phyloP scores from a whole-genome alignment of 2,797 vertebrate genomes.

The Eremophila alpestris region DNA sequence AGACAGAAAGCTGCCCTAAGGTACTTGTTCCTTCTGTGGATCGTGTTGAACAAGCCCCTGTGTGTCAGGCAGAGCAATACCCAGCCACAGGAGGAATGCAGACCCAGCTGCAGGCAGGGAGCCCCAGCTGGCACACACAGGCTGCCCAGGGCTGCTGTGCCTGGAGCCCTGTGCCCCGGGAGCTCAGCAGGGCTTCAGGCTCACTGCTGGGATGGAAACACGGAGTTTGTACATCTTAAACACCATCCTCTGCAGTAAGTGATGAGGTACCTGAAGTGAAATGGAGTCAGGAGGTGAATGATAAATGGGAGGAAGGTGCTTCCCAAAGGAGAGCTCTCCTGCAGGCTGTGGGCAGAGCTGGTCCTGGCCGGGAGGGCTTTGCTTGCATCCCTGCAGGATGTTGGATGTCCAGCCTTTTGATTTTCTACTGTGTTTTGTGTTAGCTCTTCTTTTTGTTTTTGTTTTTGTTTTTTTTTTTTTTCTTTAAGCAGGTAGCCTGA shows the following conservation, averaged over 20 bases:
- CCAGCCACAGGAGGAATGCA: accelerated
- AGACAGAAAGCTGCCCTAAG: not conserved
- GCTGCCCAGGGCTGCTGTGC: accelerated
- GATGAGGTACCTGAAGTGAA: not conserved
- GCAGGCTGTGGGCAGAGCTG: not conserved
- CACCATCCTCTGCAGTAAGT: not conserved
- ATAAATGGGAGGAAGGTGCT: not conserved
- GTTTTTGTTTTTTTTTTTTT: no score
- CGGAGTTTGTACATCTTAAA: not conserved
- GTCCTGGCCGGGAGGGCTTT: not conserved
- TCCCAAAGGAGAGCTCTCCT: not conserved
- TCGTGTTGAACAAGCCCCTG: not conserved
- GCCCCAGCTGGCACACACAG: not conserved
- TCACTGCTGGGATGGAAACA: accelerated
- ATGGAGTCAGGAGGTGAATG: not conserved
- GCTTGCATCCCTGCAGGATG: not conserved
- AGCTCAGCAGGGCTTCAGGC: not conserved
- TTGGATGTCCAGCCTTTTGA: not conserved
- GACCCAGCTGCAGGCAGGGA: not conserved
- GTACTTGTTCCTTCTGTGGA: not conserved
- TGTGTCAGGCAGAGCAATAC: not conserved
- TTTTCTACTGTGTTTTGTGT: not conserved
- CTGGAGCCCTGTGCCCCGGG: accelerated
- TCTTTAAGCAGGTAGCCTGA: not conserved
- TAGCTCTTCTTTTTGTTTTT: not conserved